Conservation (phyloP, 2,797 vertebrate species). For the Sphaeramia orbicularis region DNA sequence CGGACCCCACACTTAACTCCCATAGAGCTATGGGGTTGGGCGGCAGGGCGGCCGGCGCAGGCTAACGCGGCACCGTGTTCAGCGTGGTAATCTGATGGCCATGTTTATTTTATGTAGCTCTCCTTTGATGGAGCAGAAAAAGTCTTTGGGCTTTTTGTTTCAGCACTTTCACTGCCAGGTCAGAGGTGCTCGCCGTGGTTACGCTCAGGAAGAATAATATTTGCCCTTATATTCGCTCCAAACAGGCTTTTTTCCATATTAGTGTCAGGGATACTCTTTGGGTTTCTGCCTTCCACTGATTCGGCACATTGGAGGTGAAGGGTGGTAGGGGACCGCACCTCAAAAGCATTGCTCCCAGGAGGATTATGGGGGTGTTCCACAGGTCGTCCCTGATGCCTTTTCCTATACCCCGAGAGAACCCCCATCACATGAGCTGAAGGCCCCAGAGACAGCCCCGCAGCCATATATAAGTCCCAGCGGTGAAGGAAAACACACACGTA, state of each 20-base stretch:
- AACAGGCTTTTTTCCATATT: constrained; percentile 90
- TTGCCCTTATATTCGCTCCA: constrained; percentile 88
- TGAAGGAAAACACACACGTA: constrained; percentile 78
- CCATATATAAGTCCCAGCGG: constrained; percentile 60
- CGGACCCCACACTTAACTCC: constrained; percentile 89
- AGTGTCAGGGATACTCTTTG: constrained; percentile 86
- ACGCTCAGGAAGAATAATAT: constrained; percentile 91
- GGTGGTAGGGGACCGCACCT: constrained; percentile 64
- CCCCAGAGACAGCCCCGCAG: constrained; percentile 57
- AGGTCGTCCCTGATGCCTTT: constrained; percentile 54
- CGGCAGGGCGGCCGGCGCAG: constrained; percentile 75
- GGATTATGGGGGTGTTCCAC: constrained; percentile 65
- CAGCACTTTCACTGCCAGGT: constrained; percentile 86
- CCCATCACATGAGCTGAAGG: constrained; percentile 44
- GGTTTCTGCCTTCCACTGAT: constrained; percentile 82
- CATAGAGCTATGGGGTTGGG: constrained; percentile 80
- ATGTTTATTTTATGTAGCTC: constrained; percentile 90
- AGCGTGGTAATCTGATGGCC: constrained; percentile 88
- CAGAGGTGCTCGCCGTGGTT: constrained; percentile 88
- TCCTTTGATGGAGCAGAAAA: constrained; percentile 88
- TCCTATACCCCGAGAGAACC: constrained; percentile 65
- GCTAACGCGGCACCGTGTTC: constrained; percentile 84
- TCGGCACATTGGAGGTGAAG: constrained; percentile 77
- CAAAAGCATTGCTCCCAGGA: constrained; percentile 66
- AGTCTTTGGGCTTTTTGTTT: constrained; percentile 91